These are phyloP conservation scores for Linurgus olivaceus DNA, from an alignment of 2,797 vertebrate genomes.

Conservation along the genomic window DNA sequence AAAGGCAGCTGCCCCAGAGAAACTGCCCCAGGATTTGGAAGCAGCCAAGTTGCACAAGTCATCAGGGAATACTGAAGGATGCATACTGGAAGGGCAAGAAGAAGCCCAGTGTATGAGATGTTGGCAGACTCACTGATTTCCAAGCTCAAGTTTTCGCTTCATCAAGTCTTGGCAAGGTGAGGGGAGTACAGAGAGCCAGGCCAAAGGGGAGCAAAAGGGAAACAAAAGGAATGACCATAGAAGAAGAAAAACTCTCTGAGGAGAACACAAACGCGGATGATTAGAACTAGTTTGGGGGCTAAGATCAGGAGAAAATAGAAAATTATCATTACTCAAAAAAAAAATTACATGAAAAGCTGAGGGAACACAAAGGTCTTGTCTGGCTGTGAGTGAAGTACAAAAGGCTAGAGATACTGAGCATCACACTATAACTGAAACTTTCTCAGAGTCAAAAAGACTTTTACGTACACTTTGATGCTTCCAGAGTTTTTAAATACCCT, in stretches of 20 bases:
- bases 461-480: accelerated
- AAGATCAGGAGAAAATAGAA: background rate
- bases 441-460: background rate
- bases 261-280: background rate
- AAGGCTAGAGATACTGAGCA: background rate
- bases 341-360: background rate
- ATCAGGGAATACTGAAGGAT: background rate
- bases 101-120: background rate
- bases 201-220: background rate
- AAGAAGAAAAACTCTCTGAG: background rate
- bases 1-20: background rate
- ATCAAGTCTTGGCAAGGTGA: background rate
- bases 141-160: background rate
- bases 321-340: background rate
- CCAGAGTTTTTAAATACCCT: background rate
- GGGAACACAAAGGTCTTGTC: background rate
- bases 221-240: background rate
- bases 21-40: background rate
- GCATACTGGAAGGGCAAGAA: background rate
- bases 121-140: background rate
- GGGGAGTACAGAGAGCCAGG: background rate
- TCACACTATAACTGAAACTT: background rate
- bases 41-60: background rate
- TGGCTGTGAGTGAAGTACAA: background rate
- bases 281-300: background rate